Evolutionary conservation across 2,888 invertebrate species (phyloP), one percentile per base, ranked within the genome.

Genomic region (Apocheima hispidaria): DNA sequence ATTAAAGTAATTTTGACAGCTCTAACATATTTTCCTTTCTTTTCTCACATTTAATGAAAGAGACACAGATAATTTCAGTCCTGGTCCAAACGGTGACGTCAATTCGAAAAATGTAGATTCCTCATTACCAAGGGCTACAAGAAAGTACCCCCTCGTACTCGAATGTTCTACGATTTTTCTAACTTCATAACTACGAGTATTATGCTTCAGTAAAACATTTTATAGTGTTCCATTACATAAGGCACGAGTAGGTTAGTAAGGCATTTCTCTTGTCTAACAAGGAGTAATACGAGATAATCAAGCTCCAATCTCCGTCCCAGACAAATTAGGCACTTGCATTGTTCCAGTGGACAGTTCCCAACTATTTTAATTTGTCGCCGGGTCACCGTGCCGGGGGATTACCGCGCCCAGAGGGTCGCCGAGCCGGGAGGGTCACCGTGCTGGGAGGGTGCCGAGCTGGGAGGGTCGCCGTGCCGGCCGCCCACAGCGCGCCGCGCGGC

Each of bases 321-420:
- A 64, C 64, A 62, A 60, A 66, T 66, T n/a, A 61, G 46, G 33
- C 16, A 12, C 6, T 18, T 5, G 14, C 21, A 38, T 16, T 4
- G 46, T 46, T 14, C 54, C 38, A 23, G 56, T 18, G 55, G 60
- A 48, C 58, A 48, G 57, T 63, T 61, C 51, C 23, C 35, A 46
- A 69, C 65, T 69, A 65, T 67, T 69, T 66, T 65, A 66, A 69
- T 69, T 53, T 60, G 54, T 46, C 52, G 4, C 12, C 12, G 10
- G 23, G n/a, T 26, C 26, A 5, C 26, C 26, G 4, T 5, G 26
- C 26, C 4, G 26, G 26, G 5, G 7, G 36, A n/a, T n/a, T n/a
- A n/a, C n/a, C n/a, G n/a, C n/a, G n/a, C n/a, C n/a, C n/a, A n/a
- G 14, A 49, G 56, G 48, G 30, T 40, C 53, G 41, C 7, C 44